Base-by-base conservation (phyloP, 2,888 invertebrate species). In the Trissoscelio sp. region DNA sequence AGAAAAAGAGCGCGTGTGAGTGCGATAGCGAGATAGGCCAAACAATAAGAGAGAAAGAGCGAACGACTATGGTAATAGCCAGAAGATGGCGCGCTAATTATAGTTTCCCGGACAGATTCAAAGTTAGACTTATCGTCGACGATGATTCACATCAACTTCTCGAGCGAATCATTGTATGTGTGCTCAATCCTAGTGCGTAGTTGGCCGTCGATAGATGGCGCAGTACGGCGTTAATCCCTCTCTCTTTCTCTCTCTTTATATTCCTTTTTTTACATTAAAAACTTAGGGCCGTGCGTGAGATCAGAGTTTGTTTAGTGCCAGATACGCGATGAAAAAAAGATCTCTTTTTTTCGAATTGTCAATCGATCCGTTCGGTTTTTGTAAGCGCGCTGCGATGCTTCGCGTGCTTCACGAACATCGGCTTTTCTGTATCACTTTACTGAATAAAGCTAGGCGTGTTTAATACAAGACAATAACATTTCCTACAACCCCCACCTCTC, bases 391-490 rank as follows among this genome's bases (percentile, higher is more conserved):
- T 86, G 83, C 81, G 83, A 84, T 78, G 80, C 84, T 85, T 88
- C 87, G 88, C 88, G 88, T 88, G 88, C 88, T 90, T 90, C 87
- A 86, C 87, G 85, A 87, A 87, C 87, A 88, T 87, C 85, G 84
- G 88, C 88, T 88, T 88, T 86, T 88, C 86, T 91, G 91, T 91
- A 88, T 90, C 83, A 83, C 89, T 88, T 88, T 89, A 89, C 87
- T 91, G 87, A 91, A 90, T 90, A 90, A 91, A 91, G 87, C 86
- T 91, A 91, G 91, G 91, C 90, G 89, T 91, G 89, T 91, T 91
- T 91, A 90, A 88, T 90, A 90, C 84, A 85, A 86, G 74, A 83
- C 79, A 81, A 85, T 42, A 81, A 82, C 67, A 57, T 82, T 64
- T 79, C 80, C 58, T 81, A 55, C 67, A 42, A 81, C 57, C 82